phyloP scores from a whole-genome alignment of 2,888 invertebrate species.

The Ochlodes sylvanus region DNA sequence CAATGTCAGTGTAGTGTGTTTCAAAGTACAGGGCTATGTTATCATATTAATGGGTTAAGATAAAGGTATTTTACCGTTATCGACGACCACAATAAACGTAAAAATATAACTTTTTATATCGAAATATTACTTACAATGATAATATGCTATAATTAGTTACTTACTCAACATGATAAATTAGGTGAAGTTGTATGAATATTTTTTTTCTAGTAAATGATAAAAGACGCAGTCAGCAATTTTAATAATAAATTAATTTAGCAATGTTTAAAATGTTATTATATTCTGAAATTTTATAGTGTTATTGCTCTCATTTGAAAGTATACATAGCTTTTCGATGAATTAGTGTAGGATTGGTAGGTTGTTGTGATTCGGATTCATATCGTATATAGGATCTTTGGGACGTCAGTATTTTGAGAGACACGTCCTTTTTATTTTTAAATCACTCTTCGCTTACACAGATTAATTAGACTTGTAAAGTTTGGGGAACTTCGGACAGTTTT shows the following conservation, averaged over 20 bases:
- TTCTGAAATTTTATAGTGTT: constrained; percentile 15
- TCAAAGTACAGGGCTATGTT: no score
- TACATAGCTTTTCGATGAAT: not conserved
- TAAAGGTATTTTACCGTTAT: no score
- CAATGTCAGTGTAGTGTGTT: no score
- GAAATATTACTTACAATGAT: no score
- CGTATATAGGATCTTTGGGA: not conserved
- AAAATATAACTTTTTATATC: no score
- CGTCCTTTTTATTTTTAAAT: constrained; percentile 1
- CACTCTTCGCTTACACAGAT: not conserved
- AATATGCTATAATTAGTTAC: no score
- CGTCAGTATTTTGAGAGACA: not conserved
- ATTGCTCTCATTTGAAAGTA: constrained; percentile 7
- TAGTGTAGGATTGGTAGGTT: not conserved
- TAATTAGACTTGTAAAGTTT: not conserved
- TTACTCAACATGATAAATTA: no score
- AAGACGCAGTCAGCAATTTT: not conserved
- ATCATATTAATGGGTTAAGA: no score
- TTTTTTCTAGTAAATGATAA: no score
- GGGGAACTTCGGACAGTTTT: no score
- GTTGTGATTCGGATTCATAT: constrained; percentile 20
- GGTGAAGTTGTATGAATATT: no score
- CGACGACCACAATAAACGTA: no score
- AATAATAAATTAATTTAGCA: not conserved
- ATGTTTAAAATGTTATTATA: constrained; percentile 4